Evolutionary conservation across 2,888 invertebrate species (phyloP).

Genomic region (Polietes domitor): DNA sequence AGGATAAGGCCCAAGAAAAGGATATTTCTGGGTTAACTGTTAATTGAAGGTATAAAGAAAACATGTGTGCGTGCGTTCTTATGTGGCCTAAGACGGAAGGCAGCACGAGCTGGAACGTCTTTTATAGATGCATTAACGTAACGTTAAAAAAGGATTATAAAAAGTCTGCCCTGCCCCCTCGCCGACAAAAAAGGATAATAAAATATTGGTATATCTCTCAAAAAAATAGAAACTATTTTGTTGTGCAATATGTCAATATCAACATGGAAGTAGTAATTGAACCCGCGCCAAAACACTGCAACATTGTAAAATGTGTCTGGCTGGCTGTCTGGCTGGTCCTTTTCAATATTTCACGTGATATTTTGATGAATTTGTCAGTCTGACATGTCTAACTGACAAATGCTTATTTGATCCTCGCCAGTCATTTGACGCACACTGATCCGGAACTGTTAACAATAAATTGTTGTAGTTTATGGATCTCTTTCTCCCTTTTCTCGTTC

Average conservation of each 20-base stretch:
- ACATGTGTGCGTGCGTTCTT: neutral
- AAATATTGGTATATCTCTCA: conserved; percentile 3
- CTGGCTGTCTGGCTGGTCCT: neutral
- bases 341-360: conserved; percentile 13
- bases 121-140: conserved; percentile 16
- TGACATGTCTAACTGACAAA: conserved; percentile 59
- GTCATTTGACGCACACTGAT: conserved; percentile 72
- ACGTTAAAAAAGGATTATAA: conserved; percentile 46
- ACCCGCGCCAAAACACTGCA: conserved; percentile 57
- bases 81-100: conserved; percentile 11
- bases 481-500: conserved; percentile 42
- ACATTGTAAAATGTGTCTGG: conserved; percentile 11
- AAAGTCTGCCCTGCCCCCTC: neutral
- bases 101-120: neutral
- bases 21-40: conserved; percentile 39
- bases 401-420: conserved; percentile 57
- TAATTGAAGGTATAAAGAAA: conserved; percentile 43
- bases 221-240: conserved; percentile 13
- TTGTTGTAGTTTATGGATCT: conserved; percentile 61
- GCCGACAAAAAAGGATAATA: conserved; percentile 30
- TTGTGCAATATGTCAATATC: conserved; percentile 25
- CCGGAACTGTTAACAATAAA: conserved; percentile 80
- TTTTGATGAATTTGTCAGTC: conserved; percentile 32
- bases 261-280: neutral
- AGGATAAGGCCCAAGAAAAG: conserved; percentile 41